Evolutionary conservation across 2,888 invertebrate genomes (phyloP).

Genomic region (Idaea dimidiata): DNA sequence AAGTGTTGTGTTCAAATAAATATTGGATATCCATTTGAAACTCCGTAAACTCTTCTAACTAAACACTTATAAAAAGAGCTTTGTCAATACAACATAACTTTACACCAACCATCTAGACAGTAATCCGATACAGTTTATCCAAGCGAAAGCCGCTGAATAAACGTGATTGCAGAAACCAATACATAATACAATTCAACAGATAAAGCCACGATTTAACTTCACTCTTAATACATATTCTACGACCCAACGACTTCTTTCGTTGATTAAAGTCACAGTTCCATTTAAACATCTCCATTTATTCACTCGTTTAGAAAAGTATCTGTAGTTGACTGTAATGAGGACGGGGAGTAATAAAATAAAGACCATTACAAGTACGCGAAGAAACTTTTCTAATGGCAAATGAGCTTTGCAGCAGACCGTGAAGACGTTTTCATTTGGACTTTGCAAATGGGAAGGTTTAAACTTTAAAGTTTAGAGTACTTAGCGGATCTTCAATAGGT

Average conservation of each 20-base stretch:
- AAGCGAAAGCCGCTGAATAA: constrained; percentile 46
- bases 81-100: constrained; percentile 18
- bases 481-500: not conserved
- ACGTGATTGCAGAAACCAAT: constrained; percentile 43
- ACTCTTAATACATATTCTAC: constrained; percentile 16
- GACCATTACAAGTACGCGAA: constrained; percentile 23
- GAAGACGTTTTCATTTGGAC: constrained; percentile 27
- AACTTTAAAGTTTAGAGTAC: constrained; percentile 13
- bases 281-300: constrained; percentile 24
- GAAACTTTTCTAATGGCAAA: constrained; percentile 32
- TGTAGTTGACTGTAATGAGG: constrained; percentile 28
- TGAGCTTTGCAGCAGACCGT: constrained; percentile 32
- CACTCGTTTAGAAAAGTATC: constrained; percentile 22
- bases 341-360: constrained; percentile 28
- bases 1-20: too few species aligned
- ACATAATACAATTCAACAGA: constrained; percentile 29
- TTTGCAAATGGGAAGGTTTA: constrained; percentile 21
- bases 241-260: constrained; percentile 19
- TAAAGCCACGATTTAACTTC: constrained; percentile 34
- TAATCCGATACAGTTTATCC: constrained; percentile 45
- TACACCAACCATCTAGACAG: constrained; percentile 26
- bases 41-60: too few species aligned
- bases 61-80: not conserved
- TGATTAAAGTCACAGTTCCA: constrained; percentile 31
- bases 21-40: too few species aligned